Conservation (phyloP, 2,797 vertebrate species). For the Cyprinodon diabolis region DNA sequence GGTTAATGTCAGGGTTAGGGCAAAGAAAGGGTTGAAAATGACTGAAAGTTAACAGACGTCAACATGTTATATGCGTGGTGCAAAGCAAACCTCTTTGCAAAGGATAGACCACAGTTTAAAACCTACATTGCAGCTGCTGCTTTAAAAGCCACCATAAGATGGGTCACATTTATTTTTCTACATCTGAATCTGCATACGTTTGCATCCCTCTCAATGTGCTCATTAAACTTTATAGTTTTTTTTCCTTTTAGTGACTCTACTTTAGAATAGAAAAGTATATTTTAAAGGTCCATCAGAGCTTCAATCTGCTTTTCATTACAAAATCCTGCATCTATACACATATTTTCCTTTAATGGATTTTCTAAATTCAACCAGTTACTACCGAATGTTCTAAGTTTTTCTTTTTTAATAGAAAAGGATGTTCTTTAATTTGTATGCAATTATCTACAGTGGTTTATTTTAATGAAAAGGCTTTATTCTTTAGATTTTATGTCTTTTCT, state of each 20-base stretch:
- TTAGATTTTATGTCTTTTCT: neutral
- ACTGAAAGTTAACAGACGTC: too few relatives aligned
- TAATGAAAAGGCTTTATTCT: neutral
- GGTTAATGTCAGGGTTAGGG: too few relatives aligned
- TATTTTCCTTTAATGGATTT: too few relatives aligned
- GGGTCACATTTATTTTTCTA: neutral
- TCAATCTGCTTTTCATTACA: neutral
- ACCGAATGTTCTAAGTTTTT: neutral
- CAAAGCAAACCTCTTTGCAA: slow-evolving; percentile 31
- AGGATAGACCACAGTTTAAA: slow-evolving; percentile 16
- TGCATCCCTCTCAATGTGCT: neutral
- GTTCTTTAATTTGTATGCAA: neutral
- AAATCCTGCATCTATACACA: too few relatives aligned
- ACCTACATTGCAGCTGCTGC: slow-evolving; percentile 51
- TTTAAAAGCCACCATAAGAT: slow-evolving; percentile 21
- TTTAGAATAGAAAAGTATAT: neutral
- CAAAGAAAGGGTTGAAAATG: too few relatives aligned
- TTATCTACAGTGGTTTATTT: neutral
- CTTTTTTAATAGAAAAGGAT: neutral
- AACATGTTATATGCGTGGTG: slow-evolving; percentile 17
- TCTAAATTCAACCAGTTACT: too few relatives aligned
- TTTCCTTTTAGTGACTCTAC: neutral
- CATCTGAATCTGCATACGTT: neutral
- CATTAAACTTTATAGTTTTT: neutral
- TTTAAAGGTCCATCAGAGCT: slow-evolving; percentile 2